These are phyloP conservation scores for Aplocera efformata DNA, from an alignment of 2,888 invertebrate genomes.

Conservation along the genomic window DNA sequence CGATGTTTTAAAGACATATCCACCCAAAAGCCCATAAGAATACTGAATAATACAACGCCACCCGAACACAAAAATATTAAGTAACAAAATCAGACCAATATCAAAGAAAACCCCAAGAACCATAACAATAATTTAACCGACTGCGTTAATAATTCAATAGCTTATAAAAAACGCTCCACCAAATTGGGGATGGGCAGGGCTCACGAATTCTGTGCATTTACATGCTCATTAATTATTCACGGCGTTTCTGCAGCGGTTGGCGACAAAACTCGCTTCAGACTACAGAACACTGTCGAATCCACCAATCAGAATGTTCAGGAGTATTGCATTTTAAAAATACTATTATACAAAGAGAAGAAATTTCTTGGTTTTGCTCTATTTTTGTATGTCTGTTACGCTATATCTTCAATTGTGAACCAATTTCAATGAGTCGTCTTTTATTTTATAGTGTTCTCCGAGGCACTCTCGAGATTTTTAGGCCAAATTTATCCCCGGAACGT, in stretches of 20 bases:
- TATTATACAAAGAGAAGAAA: no score
- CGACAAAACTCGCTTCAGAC: slow-evolving; percentile 16
- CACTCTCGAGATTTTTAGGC: no score
- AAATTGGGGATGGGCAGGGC: slow-evolving; percentile 46
- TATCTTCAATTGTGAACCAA: no score
- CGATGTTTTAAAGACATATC: no score
- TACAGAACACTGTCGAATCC: no score
- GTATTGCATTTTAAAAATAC: no score
- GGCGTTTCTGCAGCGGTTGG: slow-evolving; percentile 22
- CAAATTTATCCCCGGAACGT: no score
- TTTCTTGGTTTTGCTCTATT: no score
- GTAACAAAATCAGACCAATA: slow-evolving; percentile 41
- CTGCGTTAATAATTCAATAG: slow-evolving; percentile 37
- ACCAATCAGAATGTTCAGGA: no score
- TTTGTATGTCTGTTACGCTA: no score
- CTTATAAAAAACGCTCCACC: slow-evolving; percentile 61
- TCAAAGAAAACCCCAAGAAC: slow-evolving; percentile 25
- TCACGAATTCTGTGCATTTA: slow-evolving; percentile 59
- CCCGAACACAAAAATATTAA: slow-evolving; percentile 14
- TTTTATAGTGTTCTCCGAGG: no score
- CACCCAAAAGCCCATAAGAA: background rate
- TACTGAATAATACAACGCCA: background rate
- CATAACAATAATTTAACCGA: slow-evolving; percentile 58
- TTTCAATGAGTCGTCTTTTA: no score
- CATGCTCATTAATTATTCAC: slow-evolving; percentile 67